A percentile compares a stretch with the other conserved stretches of the same genome.
Conservation (phyloP, 2,113 vertebrate genomes). For the Argyrosomus japonicus region DNA sequence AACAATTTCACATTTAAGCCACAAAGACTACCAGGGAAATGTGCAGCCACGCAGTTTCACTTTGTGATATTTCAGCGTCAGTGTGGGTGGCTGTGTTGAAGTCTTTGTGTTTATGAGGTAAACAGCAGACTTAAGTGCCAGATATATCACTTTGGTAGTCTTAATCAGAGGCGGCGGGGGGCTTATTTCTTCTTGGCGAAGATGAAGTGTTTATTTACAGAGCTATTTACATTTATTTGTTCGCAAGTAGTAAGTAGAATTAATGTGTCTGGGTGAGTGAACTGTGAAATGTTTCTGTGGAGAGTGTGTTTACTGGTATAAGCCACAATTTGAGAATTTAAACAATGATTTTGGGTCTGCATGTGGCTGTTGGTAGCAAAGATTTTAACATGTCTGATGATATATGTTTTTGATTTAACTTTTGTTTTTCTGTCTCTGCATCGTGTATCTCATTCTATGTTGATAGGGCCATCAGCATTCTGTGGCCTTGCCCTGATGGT, state of each 20-base stretch:
- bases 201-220: slow-evolving; percentile 80
- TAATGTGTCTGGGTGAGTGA: slow-evolving; percentile 76
- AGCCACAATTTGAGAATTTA: slow-evolving; percentile 39
- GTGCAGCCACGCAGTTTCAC: slow-evolving; percentile 20
- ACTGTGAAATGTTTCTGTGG: slow-evolving; percentile 67
- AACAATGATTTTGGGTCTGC: slow-evolving; percentile 23
- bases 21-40: slow-evolving; percentile 47
- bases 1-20: slow-evolving; percentile 28
- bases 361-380: neutral
- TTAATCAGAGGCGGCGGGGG: slow-evolving; percentile 78
- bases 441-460: neutral
- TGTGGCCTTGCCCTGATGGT: slow-evolving; percentile 32
- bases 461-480: slow-evolving; percentile 17
- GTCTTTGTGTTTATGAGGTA: slow-evolving; percentile 77
- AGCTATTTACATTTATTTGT: slow-evolving; percentile 81
- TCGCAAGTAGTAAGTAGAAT: slow-evolving; percentile 74
- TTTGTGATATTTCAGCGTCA: slow-evolving; percentile 66
- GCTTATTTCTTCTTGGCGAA: slow-evolving; percentile 76
- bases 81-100: slow-evolving; percentile 73
- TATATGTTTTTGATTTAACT: neutral
- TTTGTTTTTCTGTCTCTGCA: slow-evolving; percentile 7
- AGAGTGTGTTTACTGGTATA: slow-evolving; percentile 44
- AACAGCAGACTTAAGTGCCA: slow-evolving; percentile 79
- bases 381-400: neutral
- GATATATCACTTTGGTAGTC: slow-evolving; percentile 81